Conservation (phyloP, 2,797 vertebrate species). For the Microctenopoma stevenorrisi region DNA sequence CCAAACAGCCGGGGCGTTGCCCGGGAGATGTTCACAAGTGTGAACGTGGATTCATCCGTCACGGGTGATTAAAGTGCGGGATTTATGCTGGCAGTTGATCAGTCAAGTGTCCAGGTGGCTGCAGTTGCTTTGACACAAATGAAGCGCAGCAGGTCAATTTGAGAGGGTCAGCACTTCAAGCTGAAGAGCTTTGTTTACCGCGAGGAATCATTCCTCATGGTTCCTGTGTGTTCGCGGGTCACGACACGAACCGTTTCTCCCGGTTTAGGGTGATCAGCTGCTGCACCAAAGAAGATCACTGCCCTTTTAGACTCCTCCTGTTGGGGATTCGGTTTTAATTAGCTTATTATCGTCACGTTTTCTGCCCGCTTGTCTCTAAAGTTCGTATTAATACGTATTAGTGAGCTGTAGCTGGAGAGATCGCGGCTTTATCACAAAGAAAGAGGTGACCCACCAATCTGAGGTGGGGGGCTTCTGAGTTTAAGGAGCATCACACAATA, state of each 20-base stretch:
- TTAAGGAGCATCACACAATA: background rate
- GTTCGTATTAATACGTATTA: background rate
- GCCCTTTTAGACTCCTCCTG: background rate
- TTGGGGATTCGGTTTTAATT: background rate
- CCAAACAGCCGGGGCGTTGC: slow-evolving; percentile 4
- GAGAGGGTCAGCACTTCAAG: background rate
- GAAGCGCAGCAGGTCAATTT: background rate
- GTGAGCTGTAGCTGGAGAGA: background rate
- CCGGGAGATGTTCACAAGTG: slow-evolving; percentile 27
- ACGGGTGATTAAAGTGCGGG: slow-evolving; percentile 29
- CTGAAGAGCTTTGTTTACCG: background rate
- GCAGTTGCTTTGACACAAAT: slow-evolving; percentile 1
- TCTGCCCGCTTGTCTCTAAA: background rate
- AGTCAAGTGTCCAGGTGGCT: slow-evolving; percentile 56
- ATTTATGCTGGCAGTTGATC: slow-evolving; percentile 49
- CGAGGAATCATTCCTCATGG: too few species aligned
- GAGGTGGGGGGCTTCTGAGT: background rate
- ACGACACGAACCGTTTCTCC: too few species aligned
- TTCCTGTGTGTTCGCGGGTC: too few species aligned
- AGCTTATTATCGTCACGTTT: background rate
- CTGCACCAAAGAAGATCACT: background rate
- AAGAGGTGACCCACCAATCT: background rate
- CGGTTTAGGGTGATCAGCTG: background rate
- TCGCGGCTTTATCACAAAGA: background rate
- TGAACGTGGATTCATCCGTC: slow-evolving; percentile 12